Percentiles rank a stretch among this genome's conserved stretches.
Evolutionary conservation across 2,797 vertebrate genomes (phyloP).

Genomic region (Lates japonicus): DNA sequence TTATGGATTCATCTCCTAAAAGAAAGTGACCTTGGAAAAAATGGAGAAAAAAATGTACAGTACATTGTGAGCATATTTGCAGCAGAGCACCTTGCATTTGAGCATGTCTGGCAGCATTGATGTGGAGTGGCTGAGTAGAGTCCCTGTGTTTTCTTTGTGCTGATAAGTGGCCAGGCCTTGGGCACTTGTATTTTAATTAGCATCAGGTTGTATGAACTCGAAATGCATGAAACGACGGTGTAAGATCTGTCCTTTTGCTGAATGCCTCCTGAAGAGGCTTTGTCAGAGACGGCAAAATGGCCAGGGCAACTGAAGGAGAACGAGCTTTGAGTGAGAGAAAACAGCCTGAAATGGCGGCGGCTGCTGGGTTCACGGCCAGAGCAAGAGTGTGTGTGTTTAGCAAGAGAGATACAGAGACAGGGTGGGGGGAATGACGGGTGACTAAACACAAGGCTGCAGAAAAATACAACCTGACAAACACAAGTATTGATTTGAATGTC

Average conservation of each 20-base stretch:
- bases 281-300: conserved; percentile 64
- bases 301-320: conserved; percentile 56
- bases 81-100: conserved; percentile 37
- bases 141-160: conserved; percentile 75
- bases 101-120: conserved; percentile 51
- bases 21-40: conserved; percentile 23
- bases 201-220: conserved; percentile 73
- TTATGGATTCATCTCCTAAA: conserved; percentile 3
- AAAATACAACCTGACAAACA: conserved; percentile 77
- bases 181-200: conserved; percentile 78
- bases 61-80: conserved; percentile 26
- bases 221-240: conserved; percentile 58
- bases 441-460: conserved; percentile 47
- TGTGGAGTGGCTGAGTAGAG: conserved; percentile 59
- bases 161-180: conserved; percentile 75
- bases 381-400: conserved; percentile 42
- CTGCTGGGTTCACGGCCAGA: conserved; percentile 63
- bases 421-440: conserved; percentile 25
- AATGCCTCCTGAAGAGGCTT: conserved; percentile 63
- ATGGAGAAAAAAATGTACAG: background rate
- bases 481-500: conserved; percentile 78
- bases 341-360: conserved; percentile 68
- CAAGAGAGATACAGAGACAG: conserved; percentile 38
- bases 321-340: conserved; percentile 56
- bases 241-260: conserved; percentile 66